A percentile compares a stretch with the other conserved stretches of the same genome.
phyloP scores from a whole-genome alignment of 2,113 vertebrate species.

The Melospiza melodia region DNA sequence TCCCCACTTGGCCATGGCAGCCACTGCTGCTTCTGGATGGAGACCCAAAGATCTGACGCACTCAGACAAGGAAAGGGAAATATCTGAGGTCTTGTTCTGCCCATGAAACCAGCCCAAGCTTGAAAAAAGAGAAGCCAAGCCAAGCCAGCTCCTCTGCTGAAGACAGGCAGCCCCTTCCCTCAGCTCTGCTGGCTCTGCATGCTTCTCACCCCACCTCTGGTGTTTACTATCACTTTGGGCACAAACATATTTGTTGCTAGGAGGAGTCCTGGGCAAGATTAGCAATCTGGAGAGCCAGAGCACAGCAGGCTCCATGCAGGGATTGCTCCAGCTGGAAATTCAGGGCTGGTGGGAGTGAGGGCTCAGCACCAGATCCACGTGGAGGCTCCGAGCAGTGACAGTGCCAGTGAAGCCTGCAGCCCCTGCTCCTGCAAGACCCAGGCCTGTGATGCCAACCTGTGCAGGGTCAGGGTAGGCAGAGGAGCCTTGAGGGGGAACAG shows the following conservation, averaged over 20 bases:
- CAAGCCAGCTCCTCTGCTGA: not conserved
- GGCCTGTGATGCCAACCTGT: not conserved
- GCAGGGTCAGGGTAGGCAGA: not conserved
- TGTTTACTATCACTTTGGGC: constrained; percentile 53
- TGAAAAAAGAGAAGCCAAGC: not conserved
- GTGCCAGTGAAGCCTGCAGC: not conserved
- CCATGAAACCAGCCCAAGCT: not conserved
- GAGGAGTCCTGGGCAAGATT: constrained; percentile 9
- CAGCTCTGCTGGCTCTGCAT: not conserved
- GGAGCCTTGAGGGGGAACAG: not conserved
- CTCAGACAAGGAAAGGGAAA: not conserved
- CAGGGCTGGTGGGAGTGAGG: not conserved
- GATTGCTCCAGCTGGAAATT: not conserved
- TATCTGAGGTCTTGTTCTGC: not conserved
- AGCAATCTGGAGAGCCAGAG: not conserved
- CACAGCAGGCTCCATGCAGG: not conserved
- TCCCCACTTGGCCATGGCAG: not conserved
- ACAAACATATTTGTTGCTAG: constrained; percentile 59
- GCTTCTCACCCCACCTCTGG: not conserved
- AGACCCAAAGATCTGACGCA: not conserved
- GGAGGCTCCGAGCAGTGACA: not conserved
- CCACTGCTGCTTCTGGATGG: not conserved
- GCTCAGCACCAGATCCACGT: not conserved
- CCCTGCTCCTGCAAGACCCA: fast-evolving
- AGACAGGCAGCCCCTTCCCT: not conserved